Percentiles rank a stretch among this genome's conserved stretches.
These are phyloP conservation scores for Thymelicus sylvestris DNA, from an alignment of 2,888 invertebrate genomes.

Conservation along the genomic window DNA sequence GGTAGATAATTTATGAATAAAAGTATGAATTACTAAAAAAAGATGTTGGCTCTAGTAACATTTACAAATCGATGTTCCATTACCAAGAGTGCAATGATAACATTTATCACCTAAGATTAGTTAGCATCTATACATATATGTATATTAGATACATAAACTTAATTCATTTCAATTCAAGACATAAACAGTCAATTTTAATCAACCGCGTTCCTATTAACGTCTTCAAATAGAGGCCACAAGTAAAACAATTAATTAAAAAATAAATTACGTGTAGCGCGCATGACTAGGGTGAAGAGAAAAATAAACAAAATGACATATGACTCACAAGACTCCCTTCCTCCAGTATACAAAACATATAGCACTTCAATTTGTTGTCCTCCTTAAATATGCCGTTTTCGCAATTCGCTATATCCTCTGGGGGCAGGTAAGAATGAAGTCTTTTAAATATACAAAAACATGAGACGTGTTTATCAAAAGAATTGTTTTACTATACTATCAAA, in stretches of 20 bases:
- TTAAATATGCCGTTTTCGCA: constrained; percentile 84
- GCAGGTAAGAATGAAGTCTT: constrained; percentile 74
- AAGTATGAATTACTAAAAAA: too few species aligned
- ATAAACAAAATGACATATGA: constrained; percentile 67
- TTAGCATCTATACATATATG: too few species aligned
- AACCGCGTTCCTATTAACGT: constrained; percentile 38
- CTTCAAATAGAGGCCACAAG: constrained; percentile 39
- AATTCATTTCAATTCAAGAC: too few species aligned
- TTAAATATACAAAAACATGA: constrained; percentile 71
- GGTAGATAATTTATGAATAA: too few species aligned
- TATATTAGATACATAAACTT: too few species aligned
- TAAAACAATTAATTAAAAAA: constrained; percentile 30
- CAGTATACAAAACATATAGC: constrained; percentile 83
- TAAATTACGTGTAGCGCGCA: constrained; percentile 16
- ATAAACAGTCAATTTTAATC: constrained; percentile 44
- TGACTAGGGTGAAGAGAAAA: constrained; percentile 36
- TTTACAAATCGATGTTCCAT: too few species aligned
- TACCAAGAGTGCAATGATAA: too few species aligned
- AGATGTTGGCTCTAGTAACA: too few species aligned
- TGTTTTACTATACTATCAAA: background rate
- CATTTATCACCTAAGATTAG: too few species aligned
- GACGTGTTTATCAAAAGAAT: constrained; percentile 61
- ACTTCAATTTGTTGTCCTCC: constrained; percentile 81
- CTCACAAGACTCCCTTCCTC: constrained; percentile 82
- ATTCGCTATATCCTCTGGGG: constrained; percentile 82